Base-by-base conservation (phyloP, 2,113 vertebrate species). In the Microtus oregoni region DNA sequence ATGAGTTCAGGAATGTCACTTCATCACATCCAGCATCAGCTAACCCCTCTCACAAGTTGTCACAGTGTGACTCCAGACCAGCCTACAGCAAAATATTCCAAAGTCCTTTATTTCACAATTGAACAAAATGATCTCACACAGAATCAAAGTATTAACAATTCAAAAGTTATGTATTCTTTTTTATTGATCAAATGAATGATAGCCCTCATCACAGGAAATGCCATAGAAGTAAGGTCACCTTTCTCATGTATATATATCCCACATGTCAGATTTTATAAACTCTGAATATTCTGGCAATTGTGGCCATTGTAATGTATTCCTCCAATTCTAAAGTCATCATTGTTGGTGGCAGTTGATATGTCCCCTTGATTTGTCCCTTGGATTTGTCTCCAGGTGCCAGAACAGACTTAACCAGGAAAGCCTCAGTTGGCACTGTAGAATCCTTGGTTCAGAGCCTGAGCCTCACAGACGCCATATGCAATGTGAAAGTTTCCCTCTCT, bases 201-300 rank as follows among this genome's bases (percentile, higher is more conserved):
- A 38, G 79, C 13, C 61, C 1, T 32, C 19, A 14, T n/a, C 76
- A 67, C 14, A 82, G 55, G 68, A 76, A 63, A 77, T 24, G 15
- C 20, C 30, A 13, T 28, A n/a, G 67, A 67, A 20, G 67, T 32
- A 28, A 70, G 38, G 61, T 72, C 65, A 92, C 89, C 88, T 97
- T 90, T 95, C 76, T 68, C 47, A 81, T 96, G 50, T 38, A 12
- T 12, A 5, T 52, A 58, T 55, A 55, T 55, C 55, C 55, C 55
- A 17, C 55, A 17, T 17, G 72, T 14, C 1, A 78, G 79, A 95
- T 92, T 97, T 92, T 94, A 11, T 65, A 70, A 87, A 93, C 89
- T 82, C 77, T 0, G 83, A 58, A 17, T 7, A 9, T 67, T 75
- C 61, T 81, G 81, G 47, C 1, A 70, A 78, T 12, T 26, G 2